These are phyloP conservation scores for Drosophila ogumai DNA, from an alignment of 1,140 invertebrate genomes.

Conservation along the genomic window DNA sequence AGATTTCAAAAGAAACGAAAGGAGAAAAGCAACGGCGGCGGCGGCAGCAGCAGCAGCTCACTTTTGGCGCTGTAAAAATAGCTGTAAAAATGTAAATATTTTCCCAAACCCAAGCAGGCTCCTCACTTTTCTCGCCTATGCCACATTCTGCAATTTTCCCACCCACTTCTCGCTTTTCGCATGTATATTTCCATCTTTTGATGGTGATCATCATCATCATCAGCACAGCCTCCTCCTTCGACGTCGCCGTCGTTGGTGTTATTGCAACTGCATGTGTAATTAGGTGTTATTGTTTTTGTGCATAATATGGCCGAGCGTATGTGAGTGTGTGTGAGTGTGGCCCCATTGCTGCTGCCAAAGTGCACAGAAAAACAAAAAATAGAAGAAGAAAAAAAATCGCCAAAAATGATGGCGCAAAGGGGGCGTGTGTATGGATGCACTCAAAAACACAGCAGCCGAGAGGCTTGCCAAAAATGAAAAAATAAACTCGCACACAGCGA, in stretches of 20 bases:
- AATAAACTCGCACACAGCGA: conserved; percentile 10
- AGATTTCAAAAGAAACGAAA: conserved; percentile 27
- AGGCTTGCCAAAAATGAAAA: conserved; percentile 50
- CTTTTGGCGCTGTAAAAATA: conserved; percentile 62
- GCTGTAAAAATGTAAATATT: conserved; percentile 70
- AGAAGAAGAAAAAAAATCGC: background rate
- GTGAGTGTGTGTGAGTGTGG: conserved; percentile 14
- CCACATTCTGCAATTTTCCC: conserved; percentile 27
- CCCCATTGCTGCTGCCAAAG: conserved; percentile 46
- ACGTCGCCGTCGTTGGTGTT: conserved; percentile 6
- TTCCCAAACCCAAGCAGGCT: conserved; percentile 10
- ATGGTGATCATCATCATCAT: conserved; percentile 26
- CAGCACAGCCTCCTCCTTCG: conserved; percentile 5
- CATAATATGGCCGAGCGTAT: conserved; percentile 12
- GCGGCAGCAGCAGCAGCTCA: background rate
- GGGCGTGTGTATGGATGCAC: conserved; percentile 14
- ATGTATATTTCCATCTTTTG: conserved; percentile 38
- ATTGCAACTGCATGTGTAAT: conserved; percentile 34
- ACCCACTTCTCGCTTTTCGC: conserved; percentile 8
- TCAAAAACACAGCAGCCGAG: conserved; percentile 35
- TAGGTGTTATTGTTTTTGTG: conserved; percentile 48
- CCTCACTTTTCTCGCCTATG: background rate
- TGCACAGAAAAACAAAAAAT: conserved; percentile 23
- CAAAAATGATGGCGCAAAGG: conserved; percentile 4
- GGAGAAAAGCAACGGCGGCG: too few species aligned